Conservation (phyloP, 2,797 vertebrate genomes). For the Pristis pectinata region DNA sequence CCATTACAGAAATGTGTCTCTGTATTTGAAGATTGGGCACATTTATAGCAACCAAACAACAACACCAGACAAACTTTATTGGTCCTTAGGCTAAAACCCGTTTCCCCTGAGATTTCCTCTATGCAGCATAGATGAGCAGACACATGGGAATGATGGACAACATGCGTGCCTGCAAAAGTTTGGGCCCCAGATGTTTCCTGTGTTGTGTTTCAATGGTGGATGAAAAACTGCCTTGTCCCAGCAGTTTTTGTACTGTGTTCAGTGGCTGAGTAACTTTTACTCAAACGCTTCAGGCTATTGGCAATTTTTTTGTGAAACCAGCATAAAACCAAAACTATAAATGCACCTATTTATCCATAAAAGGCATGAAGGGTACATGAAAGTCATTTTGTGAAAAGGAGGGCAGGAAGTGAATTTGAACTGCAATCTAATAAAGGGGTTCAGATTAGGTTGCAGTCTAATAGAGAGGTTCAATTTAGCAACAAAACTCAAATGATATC, state of each 20-base stretch:
- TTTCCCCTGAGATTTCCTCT: conserved; percentile 13
- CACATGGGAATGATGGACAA: conserved; percentile 23
- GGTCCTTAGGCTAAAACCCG: conserved; percentile 12
- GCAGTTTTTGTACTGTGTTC: neutral
- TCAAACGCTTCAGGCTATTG: neutral
- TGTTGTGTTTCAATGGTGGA: conserved; percentile 17
- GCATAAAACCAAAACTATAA: neutral
- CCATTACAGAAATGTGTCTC: neutral
- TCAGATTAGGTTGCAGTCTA: conserved; percentile 11
- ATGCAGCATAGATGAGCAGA: conserved; percentile 13
- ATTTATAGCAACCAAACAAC: neutral
- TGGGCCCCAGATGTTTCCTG: conserved; percentile 30
- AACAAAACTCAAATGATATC: neutral
- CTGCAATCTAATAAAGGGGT: conserved; percentile 23
- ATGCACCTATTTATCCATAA: neutral
- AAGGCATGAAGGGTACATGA: neutral
- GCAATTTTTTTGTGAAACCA: neutral
- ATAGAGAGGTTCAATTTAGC: neutral
- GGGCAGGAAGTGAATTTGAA: conserved; percentile 24
- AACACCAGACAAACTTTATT: neutral
- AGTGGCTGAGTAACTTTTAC: neutral
- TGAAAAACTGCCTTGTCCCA: neutral
- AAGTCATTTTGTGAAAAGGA: neutral
- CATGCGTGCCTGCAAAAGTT: conserved; percentile 10
- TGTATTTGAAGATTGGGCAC: neutral